Evolutionary conservation across 2,113 vertebrate species (phyloP).

Genomic region (Sinocyclocheilus maitianheensis): DNA sequence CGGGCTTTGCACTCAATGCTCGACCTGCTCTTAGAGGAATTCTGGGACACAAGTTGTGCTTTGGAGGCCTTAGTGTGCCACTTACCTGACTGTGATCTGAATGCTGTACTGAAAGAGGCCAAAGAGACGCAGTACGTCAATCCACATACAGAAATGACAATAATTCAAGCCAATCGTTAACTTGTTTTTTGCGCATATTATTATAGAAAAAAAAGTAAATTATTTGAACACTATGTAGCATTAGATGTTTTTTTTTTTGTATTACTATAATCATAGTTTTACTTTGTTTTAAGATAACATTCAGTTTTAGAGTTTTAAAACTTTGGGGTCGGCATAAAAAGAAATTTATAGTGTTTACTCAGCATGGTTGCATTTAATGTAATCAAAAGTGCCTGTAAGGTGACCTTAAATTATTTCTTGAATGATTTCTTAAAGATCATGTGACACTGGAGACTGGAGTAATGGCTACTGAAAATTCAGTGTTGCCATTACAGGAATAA

Average conservation of each 20-base stretch:
- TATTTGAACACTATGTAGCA: too few species aligned
- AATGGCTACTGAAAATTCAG: neutral
- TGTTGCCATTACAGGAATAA: neutral
- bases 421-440: neutral
- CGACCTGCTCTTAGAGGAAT: slow-evolving; percentile 73
- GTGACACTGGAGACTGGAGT: neutral
- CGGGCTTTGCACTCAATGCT: slow-evolving; percentile 76
- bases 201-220: neutral
- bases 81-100: slow-evolving; percentile 75
- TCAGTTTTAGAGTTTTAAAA: neutral
- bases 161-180: neutral
- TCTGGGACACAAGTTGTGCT: slow-evolving; percentile 68
- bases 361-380: neutral
- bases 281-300: neutral
- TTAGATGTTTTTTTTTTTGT: too few species aligned
- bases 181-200: neutral
- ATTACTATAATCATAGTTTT: neutral
- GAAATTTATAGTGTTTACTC: neutral
- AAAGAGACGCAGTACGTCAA: slow-evolving; percentile 69
- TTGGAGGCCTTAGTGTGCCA: slow-evolving; percentile 76
- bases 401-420: neutral
- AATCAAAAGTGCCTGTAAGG: neutral
- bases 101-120: slow-evolving; percentile 66
- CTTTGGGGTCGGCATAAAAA: neutral
- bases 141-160: neutral